Evolutionary conservation across 2,888 invertebrate genomes (phyloP), one percentile per base, ranked within the genome.

Genomic region (Coelopa pilipes): DNA sequence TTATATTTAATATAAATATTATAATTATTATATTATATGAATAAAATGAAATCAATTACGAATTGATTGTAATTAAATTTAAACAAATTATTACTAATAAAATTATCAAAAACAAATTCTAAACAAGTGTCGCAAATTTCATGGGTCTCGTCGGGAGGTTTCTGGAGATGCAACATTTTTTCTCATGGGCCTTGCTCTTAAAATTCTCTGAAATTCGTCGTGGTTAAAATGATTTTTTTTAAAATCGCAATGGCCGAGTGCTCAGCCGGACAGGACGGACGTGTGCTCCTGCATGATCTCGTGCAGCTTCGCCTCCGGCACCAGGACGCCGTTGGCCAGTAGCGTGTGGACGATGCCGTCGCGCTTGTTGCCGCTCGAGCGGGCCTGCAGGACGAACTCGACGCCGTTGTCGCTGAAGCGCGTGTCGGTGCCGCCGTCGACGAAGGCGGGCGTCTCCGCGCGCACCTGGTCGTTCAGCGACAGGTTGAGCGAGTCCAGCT

Each of bases 341-440:
- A 92, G 86, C 5, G 87, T 86, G 81, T 92, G 90, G 1, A 91
- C 83, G 73, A 93, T 90, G 7, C 92, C 92, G 72, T 90, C 89
- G 74, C 89, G 83, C 75, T 86, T 85, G 74, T 84, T 85, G 74
- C 86, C 87, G 77, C 86, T 86, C 7, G 85, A 82, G 21, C 87
- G 84, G 34, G 87, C 87, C 76, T 84, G 85, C 12, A 88, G 76
- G n/a, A 85, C 79, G 73, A 88, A 88, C 17, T 82, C 81, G 10
- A 83, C 82, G 68, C 81, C 85, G 76, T 86, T 82, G 73, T 85
- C 81, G 55, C 76, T 78, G 70, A 97, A 96, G 78, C 91, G 90
- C 69, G 95, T 96, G 87, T 95, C 94, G 0, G 95, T 95, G 21
- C 96, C 96, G 70, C 92, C 92, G 78, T 95, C 94, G 11, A 93